Evolutionary conservation across 2,113 vertebrate species (phyloP).

Genomic region (Phoxinus phoxinus): DNA sequence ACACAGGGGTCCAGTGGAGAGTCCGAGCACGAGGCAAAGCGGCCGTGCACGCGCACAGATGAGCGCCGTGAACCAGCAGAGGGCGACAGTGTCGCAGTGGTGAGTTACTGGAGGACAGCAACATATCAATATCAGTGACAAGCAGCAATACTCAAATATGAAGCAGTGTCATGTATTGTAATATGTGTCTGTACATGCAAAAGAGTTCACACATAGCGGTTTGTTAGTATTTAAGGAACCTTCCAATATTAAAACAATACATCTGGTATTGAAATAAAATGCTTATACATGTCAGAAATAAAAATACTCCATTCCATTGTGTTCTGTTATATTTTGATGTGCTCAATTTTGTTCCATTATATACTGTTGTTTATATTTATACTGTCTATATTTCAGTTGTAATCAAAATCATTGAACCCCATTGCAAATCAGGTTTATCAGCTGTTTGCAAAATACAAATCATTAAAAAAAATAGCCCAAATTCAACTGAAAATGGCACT

Average conservation of each 20-base stretch:
- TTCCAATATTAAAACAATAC: not conserved
- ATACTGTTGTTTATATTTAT: not conserved
- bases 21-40: not conserved
- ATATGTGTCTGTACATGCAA: too few relatives aligned
- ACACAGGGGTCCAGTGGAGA: not conserved
- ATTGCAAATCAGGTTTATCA: too few relatives aligned
- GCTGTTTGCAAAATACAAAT: too few relatives aligned
- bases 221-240: not conserved
- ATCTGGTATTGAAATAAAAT: not conserved
- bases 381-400: not conserved
- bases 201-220: too few relatives aligned
- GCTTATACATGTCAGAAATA: not conserved
- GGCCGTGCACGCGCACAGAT: not conserved
- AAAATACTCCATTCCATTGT: too few relatives aligned
- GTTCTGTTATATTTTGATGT: not conserved
- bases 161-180: not conserved
- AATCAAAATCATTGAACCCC: too few relatives aligned
- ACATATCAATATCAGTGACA: too few relatives aligned
- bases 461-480: too few relatives aligned
- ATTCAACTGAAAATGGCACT: too few relatives aligned
- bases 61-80: not conserved
- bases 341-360: not conserved
- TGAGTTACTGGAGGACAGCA: constrained; percentile 13
- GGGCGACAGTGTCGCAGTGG: constrained; percentile 49
- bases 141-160: not conserved